Evolutionary conservation across 2,888 invertebrate genomes (phyloP).

Genomic region (Schizaphis graminum): DNA sequence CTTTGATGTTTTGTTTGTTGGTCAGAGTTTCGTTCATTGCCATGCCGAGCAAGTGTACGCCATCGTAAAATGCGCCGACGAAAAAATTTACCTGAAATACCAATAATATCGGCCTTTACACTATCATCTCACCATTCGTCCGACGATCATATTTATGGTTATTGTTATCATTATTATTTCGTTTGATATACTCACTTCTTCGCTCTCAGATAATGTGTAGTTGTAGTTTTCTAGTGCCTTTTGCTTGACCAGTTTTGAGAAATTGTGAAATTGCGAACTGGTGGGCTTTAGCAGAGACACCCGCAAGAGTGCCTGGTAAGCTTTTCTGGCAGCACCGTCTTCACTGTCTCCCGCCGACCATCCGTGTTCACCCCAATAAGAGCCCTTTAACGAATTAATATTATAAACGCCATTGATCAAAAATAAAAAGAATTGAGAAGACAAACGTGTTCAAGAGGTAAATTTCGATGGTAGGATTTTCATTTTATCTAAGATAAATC

Average conservation of each 20-base stretch:
- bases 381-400: slow-evolving; percentile 73
- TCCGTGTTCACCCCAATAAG: slow-evolving; percentile 87
- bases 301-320: slow-evolving; percentile 83
- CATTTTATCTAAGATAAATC: background rate
- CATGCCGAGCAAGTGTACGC: slow-evolving; percentile 86
- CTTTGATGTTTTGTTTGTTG: slow-evolving; percentile 81
- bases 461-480: background rate
- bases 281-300: slow-evolving; percentile 86
- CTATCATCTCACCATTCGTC: slow-evolving; percentile 10
- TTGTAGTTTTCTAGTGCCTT: slow-evolving; percentile 81
- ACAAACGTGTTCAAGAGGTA: background rate
- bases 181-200: slow-evolving; percentile 74
- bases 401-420: background rate
- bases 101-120: background rate
- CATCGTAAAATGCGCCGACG: slow-evolving; percentile 90
- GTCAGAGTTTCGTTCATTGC: slow-evolving; percentile 85
- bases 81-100: slow-evolving; percentile 84
- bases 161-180: background rate
- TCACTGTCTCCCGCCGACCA: slow-evolving; percentile 83
- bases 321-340: slow-evolving; percentile 81
- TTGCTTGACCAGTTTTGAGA: slow-evolving; percentile 81
- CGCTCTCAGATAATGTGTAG: slow-evolving; percentile 83
- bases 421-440: background rate
- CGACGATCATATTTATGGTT: background rate
- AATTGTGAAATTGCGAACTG: slow-evolving; percentile 83